Conservation (phyloP, 2,113 vertebrate species). For the Seriola rivoliana region DNA sequence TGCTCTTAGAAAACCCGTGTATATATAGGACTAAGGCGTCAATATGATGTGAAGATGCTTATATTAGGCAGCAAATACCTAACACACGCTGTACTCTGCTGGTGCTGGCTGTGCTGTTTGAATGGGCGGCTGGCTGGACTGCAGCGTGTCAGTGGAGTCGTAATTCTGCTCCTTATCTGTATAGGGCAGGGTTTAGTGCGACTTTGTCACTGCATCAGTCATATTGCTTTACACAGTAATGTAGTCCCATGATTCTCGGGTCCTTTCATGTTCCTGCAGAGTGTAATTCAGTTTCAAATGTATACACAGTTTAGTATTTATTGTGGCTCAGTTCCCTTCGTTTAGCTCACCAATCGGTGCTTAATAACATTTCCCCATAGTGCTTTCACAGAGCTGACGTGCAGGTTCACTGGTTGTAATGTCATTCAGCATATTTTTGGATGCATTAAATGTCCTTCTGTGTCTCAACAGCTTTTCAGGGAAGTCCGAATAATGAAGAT, state of each 20-base stretch:
- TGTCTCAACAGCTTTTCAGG: constrained; percentile 92
- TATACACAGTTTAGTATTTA: constrained; percentile 19
- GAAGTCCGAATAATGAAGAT: constrained; percentile 99
- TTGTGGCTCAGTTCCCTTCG: constrained; percentile 21
- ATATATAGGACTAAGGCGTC: background rate
- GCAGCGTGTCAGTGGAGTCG: constrained; percentile 42
- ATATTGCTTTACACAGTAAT: constrained; percentile 53
- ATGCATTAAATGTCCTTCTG: constrained; percentile 39
- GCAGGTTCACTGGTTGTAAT: constrained; percentile 13
- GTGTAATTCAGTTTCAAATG: constrained; percentile 26
- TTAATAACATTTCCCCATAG: constrained; percentile 5
- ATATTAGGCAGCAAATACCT: constrained; percentile 30
- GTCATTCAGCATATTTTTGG: background rate
- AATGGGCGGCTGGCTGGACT: constrained; percentile 33
- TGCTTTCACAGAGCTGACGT: background rate
- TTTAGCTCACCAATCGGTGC: constrained; percentile 9
- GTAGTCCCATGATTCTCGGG: constrained; percentile 41
- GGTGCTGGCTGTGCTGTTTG: constrained; percentile 36
- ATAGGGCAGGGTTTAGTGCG: constrained; percentile 45
- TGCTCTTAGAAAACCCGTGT: background rate
- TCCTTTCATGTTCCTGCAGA: constrained; percentile 23
- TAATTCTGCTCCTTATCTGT: constrained; percentile 58
- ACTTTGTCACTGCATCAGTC: constrained; percentile 22
- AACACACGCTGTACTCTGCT: constrained; percentile 36
- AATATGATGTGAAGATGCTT: constrained; percentile 23